Evolutionary conservation across 2,888 invertebrate genomes (phyloP).

Genomic region (Ceraclea dissimilis): DNA sequence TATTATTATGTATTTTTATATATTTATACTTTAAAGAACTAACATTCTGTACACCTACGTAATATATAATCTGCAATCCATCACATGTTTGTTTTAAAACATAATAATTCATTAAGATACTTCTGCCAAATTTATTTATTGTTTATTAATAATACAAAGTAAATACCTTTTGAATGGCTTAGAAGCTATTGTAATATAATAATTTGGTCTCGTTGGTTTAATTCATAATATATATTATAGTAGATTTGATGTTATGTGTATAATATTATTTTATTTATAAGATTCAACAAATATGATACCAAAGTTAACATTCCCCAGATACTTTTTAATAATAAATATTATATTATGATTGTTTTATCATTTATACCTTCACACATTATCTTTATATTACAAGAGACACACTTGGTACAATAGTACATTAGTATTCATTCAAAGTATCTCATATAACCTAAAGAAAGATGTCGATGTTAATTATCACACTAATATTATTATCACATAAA

Average conservation of each 20-base stretch:
- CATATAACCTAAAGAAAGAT: no score
- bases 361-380: conserved; percentile 1
- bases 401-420: neutral
- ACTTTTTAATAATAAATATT: conserved; percentile 14
- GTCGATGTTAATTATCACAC: conserved; percentile 6
- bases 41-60: no score
- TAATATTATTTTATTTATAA: conserved; percentile 21
- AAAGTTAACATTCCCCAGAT: conserved; percentile 66
- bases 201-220: conserved; percentile 6
- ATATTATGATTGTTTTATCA: conserved; percentile 5
- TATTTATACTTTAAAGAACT: conserved; percentile 4
- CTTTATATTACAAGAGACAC: neutral
- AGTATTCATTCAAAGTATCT: neutral
- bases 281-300: conserved; percentile 41
- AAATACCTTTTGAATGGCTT: conserved; percentile 2
- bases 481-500: conserved; percentile 21
- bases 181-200: neutral
- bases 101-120: conserved; percentile 4
- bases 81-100: no score
- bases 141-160: conserved; percentile 11
- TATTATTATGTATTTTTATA: conserved; percentile 15
- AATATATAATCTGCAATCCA: no score
- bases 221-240: neutral
- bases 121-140: conserved; percentile 26
- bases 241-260: conserved; percentile 16